Evolutionary conservation across 2,113 vertebrate genomes (phyloP).

Genomic region (Nothobranchius kuhntae): DNA sequence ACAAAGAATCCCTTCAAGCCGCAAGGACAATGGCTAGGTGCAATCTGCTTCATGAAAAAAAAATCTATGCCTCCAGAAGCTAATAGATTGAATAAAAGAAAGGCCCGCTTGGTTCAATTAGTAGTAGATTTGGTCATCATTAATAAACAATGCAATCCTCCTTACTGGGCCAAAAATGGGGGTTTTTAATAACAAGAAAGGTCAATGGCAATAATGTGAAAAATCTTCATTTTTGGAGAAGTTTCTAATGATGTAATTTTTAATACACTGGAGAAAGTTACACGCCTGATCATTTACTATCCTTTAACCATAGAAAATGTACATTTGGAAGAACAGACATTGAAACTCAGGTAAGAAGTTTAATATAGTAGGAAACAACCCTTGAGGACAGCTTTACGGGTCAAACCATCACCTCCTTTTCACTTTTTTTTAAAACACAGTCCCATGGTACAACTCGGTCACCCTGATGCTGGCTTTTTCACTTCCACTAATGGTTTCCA

Average conservation of each 20-base stretch:
- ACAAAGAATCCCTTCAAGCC: not conserved
- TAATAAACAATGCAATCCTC: not conserved
- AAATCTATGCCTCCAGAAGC: constrained; percentile 3
- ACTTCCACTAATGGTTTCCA: constrained; percentile 6
- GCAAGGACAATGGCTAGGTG: constrained; percentile 8
- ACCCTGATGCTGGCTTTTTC: constrained; percentile 29
- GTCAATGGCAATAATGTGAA: not conserved
- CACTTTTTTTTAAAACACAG: constrained; percentile 9
- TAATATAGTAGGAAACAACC: not conserved
- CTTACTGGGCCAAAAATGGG: not conserved
- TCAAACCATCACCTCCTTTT: not conserved
- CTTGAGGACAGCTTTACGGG: not conserved
- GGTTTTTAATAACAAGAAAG: constrained; percentile 5
- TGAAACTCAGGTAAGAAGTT: not conserved
- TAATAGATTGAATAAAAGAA: constrained; percentile 26
- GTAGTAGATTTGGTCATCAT: not conserved
- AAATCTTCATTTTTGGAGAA: not conserved
- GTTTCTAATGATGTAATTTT: not conserved
- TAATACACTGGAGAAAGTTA: not conserved
- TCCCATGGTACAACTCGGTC: constrained; percentile 10
- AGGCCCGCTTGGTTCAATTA: constrained; percentile 3
- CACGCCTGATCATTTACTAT: not conserved
- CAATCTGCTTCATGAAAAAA: constrained; percentile 11
- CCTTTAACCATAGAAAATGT: not conserved
- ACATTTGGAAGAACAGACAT: not conserved